Evolutionary conservation across 2,888 invertebrate species (phyloP).

Genomic region (Gari tellinella): DNA sequence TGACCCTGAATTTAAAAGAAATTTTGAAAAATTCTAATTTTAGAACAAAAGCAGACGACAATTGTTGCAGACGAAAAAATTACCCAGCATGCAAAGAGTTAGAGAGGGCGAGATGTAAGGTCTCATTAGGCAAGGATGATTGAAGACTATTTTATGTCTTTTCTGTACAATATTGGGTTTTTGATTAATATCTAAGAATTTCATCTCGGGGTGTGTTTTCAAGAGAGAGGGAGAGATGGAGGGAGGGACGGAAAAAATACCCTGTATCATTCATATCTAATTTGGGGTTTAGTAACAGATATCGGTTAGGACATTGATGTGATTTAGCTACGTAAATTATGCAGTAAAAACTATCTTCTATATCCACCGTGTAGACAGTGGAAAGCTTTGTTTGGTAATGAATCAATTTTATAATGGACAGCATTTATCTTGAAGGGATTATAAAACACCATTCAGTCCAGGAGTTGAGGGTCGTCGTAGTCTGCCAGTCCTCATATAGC

Average conservation of each 20-base stretch:
- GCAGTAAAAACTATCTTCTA: slow-evolving; percentile 9
- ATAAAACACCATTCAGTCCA: too few species aligned
- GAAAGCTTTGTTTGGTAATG: background rate
- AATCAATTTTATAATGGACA: too few species aligned
- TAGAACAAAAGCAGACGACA: too few species aligned
- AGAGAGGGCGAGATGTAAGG: too few species aligned
- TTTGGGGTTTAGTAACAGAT: background rate
- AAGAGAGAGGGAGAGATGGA: slow-evolving; percentile 26
- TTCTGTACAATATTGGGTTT: slow-evolving; percentile 45
- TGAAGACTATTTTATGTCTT: slow-evolving; percentile 52
- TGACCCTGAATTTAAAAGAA: too few species aligned
- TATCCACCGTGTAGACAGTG: background rate
- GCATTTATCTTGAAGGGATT: too few species aligned
- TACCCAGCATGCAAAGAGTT: too few species aligned
- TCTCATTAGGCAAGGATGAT: slow-evolving; percentile 3
- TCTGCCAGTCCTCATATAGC: too few species aligned
- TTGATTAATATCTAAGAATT: slow-evolving; percentile 37
- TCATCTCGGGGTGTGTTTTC: slow-evolving; percentile 21
- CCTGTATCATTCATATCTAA: slow-evolving; percentile 35
- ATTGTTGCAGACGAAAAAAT: too few species aligned
- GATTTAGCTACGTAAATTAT: slow-evolving; percentile 23
- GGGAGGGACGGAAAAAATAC: too few species aligned
- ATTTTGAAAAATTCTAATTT: too few species aligned
- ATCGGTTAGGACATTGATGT: background rate
- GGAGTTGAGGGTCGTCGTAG: too few species aligned